phyloP scores from a whole-genome alignment of 1,140 invertebrate genomes.

The Heterodera schachtii region DNA sequence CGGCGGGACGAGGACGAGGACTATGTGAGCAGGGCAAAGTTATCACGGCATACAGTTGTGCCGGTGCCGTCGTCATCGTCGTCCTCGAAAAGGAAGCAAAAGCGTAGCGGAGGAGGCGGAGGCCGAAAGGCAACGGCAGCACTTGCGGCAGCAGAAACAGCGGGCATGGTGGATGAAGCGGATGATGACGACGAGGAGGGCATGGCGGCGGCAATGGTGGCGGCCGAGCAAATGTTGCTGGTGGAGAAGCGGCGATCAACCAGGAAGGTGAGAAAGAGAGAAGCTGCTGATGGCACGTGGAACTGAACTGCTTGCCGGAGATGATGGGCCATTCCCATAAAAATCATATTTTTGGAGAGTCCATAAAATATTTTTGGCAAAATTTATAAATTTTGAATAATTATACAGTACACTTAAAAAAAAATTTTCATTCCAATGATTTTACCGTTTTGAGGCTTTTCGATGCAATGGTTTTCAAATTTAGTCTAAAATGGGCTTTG shows the following conservation, averaged over 20 bases:
- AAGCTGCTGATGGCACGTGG: neutral
- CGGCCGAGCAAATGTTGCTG: slow-evolving; percentile 31
- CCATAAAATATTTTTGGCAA: no score
- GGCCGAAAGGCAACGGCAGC: neutral
- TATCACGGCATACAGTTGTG: neutral
- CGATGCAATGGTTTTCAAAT: no score
- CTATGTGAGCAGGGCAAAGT: slow-evolving; percentile 26
- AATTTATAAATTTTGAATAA: no score
- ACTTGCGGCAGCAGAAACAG: no score
- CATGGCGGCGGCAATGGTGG: neutral
- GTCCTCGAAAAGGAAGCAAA: no score
- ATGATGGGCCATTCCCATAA: no score
- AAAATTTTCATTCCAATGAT: no score
- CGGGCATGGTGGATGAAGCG: neutral
- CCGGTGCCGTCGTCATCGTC: neutral
- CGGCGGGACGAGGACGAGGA: slow-evolving; percentile 17
- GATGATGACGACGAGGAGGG: slow-evolving; percentile 34
- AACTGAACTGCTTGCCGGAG: no score
- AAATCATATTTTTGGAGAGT: no score
- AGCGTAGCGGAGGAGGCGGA: neutral
- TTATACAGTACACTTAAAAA: no score
- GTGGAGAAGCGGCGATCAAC: slow-evolving; percentile 21
- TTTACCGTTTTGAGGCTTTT: no score
- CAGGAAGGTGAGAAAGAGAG: neutral
- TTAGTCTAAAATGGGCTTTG: no score